Percentiles rank a stretch among this genome's conserved stretches.
Conservation (phyloP, 2,888 invertebrate genomes). For the Meghimatium bilineatum region DNA sequence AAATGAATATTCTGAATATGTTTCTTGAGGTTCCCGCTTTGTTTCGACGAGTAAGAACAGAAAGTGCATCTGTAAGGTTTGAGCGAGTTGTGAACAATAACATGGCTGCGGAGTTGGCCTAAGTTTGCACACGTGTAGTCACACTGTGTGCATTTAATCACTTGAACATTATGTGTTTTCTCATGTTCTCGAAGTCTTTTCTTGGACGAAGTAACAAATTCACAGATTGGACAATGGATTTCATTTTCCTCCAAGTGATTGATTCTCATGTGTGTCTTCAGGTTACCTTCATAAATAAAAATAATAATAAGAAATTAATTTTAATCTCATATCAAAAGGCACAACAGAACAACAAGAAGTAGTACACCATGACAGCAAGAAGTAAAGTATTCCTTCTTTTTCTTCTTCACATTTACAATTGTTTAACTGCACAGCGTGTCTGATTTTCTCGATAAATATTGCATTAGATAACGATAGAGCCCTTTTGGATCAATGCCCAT, state of each 20-base stretch:
- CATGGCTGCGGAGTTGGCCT: conserved; percentile 67
- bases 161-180: conserved; percentile 61
- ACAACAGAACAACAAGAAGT: too few species aligned
- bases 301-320: too few species aligned
- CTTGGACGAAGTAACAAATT: conserved; percentile 72
- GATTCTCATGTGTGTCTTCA: conserved; percentile 73
- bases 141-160: conserved; percentile 64
- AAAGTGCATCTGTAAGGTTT: conserved; percentile 68
- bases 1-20: conserved; percentile 73
- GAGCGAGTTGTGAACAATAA: conserved; percentile 66
- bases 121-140: conserved; percentile 66
- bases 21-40: conserved; percentile 67
- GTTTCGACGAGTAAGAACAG: conserved; percentile 69
- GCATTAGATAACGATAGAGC: too few species aligned
- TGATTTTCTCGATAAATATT: too few species aligned
- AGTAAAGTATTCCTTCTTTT: too few species aligned
- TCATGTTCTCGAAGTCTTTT: conserved; percentile 71
- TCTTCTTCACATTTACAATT: too few species aligned
- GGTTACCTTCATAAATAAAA: conserved; percentile 70
- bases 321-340: too few species aligned
- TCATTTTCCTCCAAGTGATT: conserved; percentile 72
- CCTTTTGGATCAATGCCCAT: too few species aligned
- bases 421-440: too few species aligned
- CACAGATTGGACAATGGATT: conserved; percentile 70
- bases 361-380: too few species aligned